A percentile compares a stretch with the other conserved stretches of the same genome.
These are phyloP conservation scores for Drosophila yooni DNA, from an alignment of 2,888 invertebrate species.

Conservation along the genomic window DNA sequence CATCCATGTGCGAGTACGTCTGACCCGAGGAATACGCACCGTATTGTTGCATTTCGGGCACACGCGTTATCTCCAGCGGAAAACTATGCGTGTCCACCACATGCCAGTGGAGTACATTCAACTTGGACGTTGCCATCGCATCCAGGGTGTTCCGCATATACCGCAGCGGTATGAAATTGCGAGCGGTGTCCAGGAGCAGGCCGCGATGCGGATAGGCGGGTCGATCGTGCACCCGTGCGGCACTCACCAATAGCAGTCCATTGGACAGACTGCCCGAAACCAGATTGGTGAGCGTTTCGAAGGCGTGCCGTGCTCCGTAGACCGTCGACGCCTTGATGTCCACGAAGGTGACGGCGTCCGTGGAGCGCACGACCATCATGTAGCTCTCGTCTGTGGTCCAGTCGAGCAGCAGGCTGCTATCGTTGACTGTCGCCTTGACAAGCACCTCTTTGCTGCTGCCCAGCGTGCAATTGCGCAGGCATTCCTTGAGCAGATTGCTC, in stretches of 20 bases:
- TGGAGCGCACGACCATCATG: constrained; percentile 86
- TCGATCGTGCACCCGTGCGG: constrained; percentile 89
- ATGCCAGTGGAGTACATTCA: constrained; percentile 98
- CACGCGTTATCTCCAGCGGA: constrained; percentile 91
- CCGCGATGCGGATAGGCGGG: constrained; percentile 95
- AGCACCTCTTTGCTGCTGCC: constrained; percentile 86
- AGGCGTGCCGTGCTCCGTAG: constrained; percentile 90
- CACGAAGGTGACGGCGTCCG: constrained; percentile 86
- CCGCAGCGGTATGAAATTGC: constrained; percentile 92
- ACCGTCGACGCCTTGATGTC: constrained; percentile 87
- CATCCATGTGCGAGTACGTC: constrained; percentile 89
- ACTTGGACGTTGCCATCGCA: constrained; percentile 94
- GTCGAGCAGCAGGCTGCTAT: constrained; percentile 86
- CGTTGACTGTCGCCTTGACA: constrained; percentile 87
- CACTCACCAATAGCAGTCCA: constrained; percentile 88
- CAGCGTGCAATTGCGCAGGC: constrained; percentile 86
- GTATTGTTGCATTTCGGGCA: constrained; percentile 90
- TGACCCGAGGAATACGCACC: constrained; percentile 90
- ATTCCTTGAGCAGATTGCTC: constrained; percentile 87
- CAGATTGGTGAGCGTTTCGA: constrained; percentile 91
- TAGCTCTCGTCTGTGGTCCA: constrained; percentile 91
- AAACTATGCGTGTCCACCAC: constrained; percentile 96
- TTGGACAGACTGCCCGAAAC: constrained; percentile 85
- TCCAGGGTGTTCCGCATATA: constrained; percentile 90
- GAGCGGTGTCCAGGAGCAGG: constrained; percentile 93